Conservation (phyloP, 2,113 vertebrate species). For the Copsychus sechellarum region DNA sequence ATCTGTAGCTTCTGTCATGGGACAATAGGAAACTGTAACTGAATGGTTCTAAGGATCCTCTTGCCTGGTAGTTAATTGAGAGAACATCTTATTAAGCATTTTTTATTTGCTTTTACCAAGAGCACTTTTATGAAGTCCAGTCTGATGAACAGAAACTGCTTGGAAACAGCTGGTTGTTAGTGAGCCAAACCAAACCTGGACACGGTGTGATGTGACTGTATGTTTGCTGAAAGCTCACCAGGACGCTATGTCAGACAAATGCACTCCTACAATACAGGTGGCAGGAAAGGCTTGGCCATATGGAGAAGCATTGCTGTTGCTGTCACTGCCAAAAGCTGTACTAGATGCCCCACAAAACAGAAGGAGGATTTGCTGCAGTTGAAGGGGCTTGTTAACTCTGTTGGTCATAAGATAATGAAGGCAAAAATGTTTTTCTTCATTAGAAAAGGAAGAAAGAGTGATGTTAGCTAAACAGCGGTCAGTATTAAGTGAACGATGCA, state of each 20-base stretch:
- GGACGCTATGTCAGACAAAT: constrained; percentile 35
- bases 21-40: not conserved
- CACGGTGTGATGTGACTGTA: not conserved
- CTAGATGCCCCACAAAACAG: not conserved
- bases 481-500: not conserved
- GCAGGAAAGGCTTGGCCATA: constrained; percentile 28
- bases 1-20: not conserved
- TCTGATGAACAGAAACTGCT: not conserved
- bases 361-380: not conserved
- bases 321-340: constrained; percentile 1
- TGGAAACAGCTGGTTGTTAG: not conserved
- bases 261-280: not conserved
- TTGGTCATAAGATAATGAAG: not conserved
- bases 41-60: not conserved
- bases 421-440: not conserved
- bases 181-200: constrained; percentile 15
- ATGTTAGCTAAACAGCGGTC: not conserved
- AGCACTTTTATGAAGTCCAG: not conserved
- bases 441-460: not conserved
- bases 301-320: not conserved
- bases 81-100: not conserved
- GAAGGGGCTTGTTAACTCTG: not conserved
- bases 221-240: constrained; percentile 8
- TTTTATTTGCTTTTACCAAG: not conserved
- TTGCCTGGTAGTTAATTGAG: not conserved